These are phyloP conservation scores for Poliocrania exsul DNA, from an alignment of 2,797 vertebrate species.

Conservation along the genomic window DNA sequence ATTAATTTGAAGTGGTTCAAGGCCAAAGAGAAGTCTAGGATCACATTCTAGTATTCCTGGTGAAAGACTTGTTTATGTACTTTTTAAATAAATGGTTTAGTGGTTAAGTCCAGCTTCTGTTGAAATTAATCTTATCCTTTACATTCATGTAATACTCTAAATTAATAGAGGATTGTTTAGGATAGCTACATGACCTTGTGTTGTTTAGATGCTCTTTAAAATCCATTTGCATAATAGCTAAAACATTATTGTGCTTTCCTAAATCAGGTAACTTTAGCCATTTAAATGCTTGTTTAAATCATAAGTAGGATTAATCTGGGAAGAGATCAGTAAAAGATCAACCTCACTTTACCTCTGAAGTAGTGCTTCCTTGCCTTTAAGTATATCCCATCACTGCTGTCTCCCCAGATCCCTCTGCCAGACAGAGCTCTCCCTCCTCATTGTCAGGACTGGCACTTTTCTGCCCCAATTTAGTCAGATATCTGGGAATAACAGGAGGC, in stretches of 20 bases:
- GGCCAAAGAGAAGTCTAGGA: slow-evolving; percentile 53
- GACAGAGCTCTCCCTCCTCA: neutral
- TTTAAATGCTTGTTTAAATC: slow-evolving; percentile 16
- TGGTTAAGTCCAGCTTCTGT: neutral
- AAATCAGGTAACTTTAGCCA: slow-evolving; percentile 8
- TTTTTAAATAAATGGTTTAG: neutral
- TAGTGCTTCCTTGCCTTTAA: neutral
- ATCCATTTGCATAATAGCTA: slow-evolving; percentile 8
- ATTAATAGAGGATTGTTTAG: neutral
- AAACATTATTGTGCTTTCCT: neutral
- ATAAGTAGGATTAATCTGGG: slow-evolving; percentile 28
- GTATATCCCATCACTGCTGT: neutral
- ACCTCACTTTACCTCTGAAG: neutral
- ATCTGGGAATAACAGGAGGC: neutral
- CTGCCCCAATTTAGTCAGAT: neutral
- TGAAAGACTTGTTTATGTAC: neutral
- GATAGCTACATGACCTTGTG: neutral
- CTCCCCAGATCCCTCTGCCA: neutral
- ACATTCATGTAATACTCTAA: neutral
- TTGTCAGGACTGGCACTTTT: neutral
- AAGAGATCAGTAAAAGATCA: slow-evolving; percentile 18
- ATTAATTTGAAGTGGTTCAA: slow-evolving; percentile 67
- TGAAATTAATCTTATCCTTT: slow-evolving; percentile 19
- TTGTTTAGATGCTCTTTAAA: slow-evolving; percentile 4
- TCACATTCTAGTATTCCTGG: neutral